Evolutionary conservation across 2,797 vertebrate genomes (phyloP).

Genomic region (Ispidina lecontei): DNA sequence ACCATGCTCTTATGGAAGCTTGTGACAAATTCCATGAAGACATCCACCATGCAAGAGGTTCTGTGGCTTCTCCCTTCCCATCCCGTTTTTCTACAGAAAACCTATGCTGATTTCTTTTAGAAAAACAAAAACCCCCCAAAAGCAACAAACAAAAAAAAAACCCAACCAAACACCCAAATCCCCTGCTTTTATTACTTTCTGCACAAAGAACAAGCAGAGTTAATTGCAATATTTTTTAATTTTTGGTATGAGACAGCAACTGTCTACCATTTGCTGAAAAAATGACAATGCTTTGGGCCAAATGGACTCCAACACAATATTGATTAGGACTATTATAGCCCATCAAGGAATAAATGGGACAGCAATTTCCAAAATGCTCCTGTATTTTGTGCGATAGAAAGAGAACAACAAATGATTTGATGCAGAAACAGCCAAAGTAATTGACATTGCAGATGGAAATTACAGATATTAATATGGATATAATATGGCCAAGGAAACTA

Average conservation of each 20-base stretch:
- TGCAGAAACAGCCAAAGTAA: background rate
- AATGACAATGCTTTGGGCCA: background rate
- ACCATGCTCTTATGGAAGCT: background rate
- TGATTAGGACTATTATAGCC: constrained; percentile 41
- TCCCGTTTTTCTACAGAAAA: background rate
- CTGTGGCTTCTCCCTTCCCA: background rate
- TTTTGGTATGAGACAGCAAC: constrained; percentile 32
- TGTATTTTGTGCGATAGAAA: background rate
- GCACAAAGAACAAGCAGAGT: background rate
- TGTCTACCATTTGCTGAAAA: constrained; percentile 23
- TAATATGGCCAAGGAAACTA: background rate
- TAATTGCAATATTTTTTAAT: constrained; percentile 20
- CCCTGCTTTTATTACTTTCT: background rate
- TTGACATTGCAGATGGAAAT: background rate
- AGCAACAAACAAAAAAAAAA: too few species aligned
- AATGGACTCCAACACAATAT: constrained; percentile 42
- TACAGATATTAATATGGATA: background rate
- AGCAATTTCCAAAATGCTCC: background rate
- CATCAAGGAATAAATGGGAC: constrained; percentile 32
- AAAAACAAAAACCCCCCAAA: background rate
- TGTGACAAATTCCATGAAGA: background rate
- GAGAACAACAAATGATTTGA: background rate
- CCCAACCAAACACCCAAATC: background rate
- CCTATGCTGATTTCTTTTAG: background rate
- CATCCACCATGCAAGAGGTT: background rate